Conservation (phyloP, 2,797 vertebrate genomes). For the Coendou prehensilis region DNA sequence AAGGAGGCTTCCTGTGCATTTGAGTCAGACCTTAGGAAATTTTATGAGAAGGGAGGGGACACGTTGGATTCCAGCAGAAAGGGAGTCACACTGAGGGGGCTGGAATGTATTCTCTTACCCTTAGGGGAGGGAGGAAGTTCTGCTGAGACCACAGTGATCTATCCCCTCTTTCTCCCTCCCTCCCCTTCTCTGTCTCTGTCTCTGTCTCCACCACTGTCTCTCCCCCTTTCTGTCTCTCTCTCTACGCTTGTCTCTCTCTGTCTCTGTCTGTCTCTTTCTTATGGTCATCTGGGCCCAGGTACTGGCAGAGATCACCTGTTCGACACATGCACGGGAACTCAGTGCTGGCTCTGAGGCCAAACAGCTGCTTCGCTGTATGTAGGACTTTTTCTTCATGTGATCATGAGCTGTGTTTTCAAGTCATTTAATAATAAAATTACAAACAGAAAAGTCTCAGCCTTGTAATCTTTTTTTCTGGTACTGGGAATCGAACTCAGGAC, state of each 20-base stretch:
- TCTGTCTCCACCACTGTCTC: neutral
- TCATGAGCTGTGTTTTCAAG: slow-evolving; percentile 22
- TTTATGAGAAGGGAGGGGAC: slow-evolving; percentile 19
- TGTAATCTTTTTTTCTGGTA: neutral
- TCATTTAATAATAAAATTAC: slow-evolving; percentile 73
- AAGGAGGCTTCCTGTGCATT: neutral
- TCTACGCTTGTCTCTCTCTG: too few relatives aligned
- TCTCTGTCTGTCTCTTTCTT: neutral
- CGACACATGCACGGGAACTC: slow-evolving; percentile 71
- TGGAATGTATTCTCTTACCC: neutral
- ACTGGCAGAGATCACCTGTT: slow-evolving; percentile 86
- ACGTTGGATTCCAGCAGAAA: neutral
- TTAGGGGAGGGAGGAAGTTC: neutral
- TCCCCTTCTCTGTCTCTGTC: neutral
- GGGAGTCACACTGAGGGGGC: neutral
- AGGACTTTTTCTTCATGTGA: slow-evolving; percentile 35
- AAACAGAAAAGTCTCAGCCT: slow-evolving; percentile 34
- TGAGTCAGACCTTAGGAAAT: slow-evolving; percentile 2
- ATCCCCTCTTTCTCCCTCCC: neutral
- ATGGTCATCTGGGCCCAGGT: slow-evolving; percentile 72
- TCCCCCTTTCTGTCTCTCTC: fast-evolving
- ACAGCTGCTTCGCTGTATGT: neutral
- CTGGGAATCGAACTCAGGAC: too few relatives aligned
- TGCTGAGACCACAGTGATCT: neutral
- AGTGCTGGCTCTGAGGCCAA: slow-evolving; percentile 85